Percentiles rank a stretch among this genome's conserved stretches.
phyloP scores from a whole-genome alignment of 2,888 invertebrate species.

The Ophioninae sp. region DNA sequence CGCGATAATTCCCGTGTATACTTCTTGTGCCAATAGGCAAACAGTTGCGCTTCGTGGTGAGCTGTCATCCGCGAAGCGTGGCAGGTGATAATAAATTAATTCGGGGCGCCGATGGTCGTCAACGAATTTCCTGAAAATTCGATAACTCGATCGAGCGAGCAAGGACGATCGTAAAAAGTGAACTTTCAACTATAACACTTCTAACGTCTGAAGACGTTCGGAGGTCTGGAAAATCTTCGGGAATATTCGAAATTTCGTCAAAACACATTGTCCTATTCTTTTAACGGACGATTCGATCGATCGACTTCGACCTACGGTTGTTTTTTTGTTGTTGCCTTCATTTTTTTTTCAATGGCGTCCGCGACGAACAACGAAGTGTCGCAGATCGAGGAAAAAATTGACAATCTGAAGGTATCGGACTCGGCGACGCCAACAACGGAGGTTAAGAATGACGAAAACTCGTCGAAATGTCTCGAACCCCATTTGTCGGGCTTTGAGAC shows the following conservation, averaged over 20 bases:
- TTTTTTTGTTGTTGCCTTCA: neutral
- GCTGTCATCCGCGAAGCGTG: constrained; percentile 24
- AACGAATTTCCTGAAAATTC: constrained; percentile 1
- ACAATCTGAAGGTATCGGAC: constrained; percentile 68
- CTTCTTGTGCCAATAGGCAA: neutral
- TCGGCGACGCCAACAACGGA: constrained; percentile 60
- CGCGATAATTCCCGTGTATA: neutral
- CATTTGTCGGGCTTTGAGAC: constrained; percentile 80
- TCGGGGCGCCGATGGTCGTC: constrained; percentile 4
- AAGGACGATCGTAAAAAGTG: neutral
- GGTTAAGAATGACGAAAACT: constrained; percentile 68
- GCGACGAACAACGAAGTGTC: constrained; percentile 70
- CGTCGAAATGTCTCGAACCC: constrained; percentile 72
- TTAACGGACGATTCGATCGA: neutral
- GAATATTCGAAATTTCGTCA: neutral
- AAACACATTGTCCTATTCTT: neutral
- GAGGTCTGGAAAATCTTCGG: neutral
- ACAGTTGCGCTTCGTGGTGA: constrained; percentile 22
- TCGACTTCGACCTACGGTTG: neutral
- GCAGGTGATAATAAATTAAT: constrained; percentile 18
- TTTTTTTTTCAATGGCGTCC: constrained; percentile 75
- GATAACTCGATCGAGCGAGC: neutral
- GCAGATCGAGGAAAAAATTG: constrained; percentile 70
- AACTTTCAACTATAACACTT: neutral
- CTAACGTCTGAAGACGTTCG: neutral